phyloP scores from a whole-genome alignment of 2,797 vertebrate species.

The Phataginus tricuspis region DNA sequence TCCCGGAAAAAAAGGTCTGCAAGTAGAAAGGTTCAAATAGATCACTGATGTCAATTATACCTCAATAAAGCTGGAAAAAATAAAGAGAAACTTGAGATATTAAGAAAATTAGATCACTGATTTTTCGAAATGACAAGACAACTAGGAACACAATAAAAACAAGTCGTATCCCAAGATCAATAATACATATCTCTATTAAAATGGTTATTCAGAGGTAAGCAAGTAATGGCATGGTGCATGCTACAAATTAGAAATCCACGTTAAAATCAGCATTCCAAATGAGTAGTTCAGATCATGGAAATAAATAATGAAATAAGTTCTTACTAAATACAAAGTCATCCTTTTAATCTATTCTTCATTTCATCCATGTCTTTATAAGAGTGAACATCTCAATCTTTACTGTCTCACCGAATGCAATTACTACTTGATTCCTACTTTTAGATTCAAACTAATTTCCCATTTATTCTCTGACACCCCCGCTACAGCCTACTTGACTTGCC shows the following conservation, averaged over 20 bases:
- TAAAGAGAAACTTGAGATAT: background rate
- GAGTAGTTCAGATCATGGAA: constrained; percentile 25
- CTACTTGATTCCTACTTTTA: constrained; percentile 58
- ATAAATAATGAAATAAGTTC: background rate
- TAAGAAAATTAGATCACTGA: background rate
- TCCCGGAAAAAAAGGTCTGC: background rate
- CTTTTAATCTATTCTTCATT: constrained; percentile 24
- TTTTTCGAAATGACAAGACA: constrained; percentile 22
- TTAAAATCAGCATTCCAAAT: constrained; percentile 53
- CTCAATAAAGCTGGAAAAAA: background rate
- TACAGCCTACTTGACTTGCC: constrained; percentile 71
- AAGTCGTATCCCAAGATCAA: background rate
- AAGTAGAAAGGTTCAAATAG: background rate
- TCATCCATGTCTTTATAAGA: constrained; percentile 19
- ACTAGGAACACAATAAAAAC: background rate
- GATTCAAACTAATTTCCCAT: constrained; percentile 42
- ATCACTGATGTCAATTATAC: background rate
- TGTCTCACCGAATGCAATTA: constrained; percentile 74
- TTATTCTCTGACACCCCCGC: constrained; percentile 70
- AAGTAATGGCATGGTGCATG: background rate
- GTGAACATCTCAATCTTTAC: constrained; percentile 35
- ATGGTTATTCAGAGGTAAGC: background rate
- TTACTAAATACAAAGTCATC: background rate
- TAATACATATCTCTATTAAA: background rate
- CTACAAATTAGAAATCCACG: background rate